Evolutionary conservation across 2,797 vertebrate species (phyloP).

Genomic region (Tokudaia muenninki): DNA sequence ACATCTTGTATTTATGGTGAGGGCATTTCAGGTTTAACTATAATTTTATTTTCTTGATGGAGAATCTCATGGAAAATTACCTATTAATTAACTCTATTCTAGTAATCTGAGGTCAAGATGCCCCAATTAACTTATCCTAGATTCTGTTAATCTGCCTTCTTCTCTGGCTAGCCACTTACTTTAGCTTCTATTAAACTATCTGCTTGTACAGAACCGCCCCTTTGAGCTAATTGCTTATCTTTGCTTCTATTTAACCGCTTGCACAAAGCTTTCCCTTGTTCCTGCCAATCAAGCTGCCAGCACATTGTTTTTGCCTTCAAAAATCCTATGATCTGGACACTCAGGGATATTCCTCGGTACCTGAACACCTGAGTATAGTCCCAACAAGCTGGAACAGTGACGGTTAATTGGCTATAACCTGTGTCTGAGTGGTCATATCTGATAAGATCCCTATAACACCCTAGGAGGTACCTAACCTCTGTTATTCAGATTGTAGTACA

Average conservation of each 20-base stretch:
- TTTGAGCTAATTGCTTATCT: too few species aligned
- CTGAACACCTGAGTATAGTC: neutral
- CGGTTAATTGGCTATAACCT: neutral
- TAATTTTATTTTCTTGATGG: too few species aligned
- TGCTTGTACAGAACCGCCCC: too few species aligned
- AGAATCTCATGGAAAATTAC: too few species aligned
- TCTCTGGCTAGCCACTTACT: too few species aligned
- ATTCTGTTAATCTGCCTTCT: too few species aligned
- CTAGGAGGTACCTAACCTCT: neutral
- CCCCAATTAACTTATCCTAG: too few species aligned
- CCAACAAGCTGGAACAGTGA: neutral
- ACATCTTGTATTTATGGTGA: too few species aligned
- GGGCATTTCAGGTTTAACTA: too few species aligned
- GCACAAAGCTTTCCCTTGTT: neutral
- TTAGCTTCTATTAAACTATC: too few species aligned
- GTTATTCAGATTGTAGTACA: neutral
- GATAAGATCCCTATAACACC: neutral
- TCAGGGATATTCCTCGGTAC: neutral
- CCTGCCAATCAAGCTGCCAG: neutral
- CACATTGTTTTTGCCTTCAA: neutral
- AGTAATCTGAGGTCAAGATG: too few species aligned
- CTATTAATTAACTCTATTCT: too few species aligned
- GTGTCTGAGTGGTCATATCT: neutral
- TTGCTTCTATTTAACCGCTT: neutral
- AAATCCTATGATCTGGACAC: neutral